Percentiles rank a stretch among this genome's conserved stretches.
phyloP scores from a whole-genome alignment of 1,140 invertebrate genomes.

The Diachasma alloeum region DNA sequence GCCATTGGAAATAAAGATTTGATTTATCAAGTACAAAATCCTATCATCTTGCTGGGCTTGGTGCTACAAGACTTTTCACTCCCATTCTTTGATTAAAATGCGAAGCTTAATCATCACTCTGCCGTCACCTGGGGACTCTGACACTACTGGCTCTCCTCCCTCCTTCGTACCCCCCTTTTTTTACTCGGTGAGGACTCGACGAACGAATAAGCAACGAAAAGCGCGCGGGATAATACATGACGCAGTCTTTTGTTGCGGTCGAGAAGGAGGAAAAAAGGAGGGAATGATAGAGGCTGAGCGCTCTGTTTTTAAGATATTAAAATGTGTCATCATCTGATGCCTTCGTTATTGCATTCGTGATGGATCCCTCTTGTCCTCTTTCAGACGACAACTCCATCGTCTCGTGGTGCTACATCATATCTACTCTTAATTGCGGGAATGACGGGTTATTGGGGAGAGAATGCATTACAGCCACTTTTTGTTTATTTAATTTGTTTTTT shows the following conservation, averaged over 20 bases:
- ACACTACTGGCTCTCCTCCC: constrained; percentile 22
- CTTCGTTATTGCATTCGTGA: constrained; percentile 52
- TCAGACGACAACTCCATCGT: constrained; percentile 17
- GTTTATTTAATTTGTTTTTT: no score
- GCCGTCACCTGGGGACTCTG: constrained; percentile 50
- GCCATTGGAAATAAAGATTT: constrained; percentile 41
- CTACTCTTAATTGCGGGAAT: neutral
- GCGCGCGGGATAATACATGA: constrained; percentile 54
- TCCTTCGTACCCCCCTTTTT: constrained; percentile 3
- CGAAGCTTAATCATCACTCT: constrained; percentile 54
- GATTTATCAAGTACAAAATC: constrained; percentile 60
- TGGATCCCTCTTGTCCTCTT: constrained; percentile 41
- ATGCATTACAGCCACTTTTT: no score
- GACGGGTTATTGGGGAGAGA: neutral
- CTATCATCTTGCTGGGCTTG: constrained; percentile 45
- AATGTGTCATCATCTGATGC: constrained; percentile 62
- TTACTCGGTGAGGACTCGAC: neutral
- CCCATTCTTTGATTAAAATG: constrained; percentile 62
- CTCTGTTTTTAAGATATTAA: constrained; percentile 61
- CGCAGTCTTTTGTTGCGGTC: constrained; percentile 50
- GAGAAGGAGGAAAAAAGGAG: constrained; percentile 28
- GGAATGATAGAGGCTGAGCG: constrained; percentile 19
- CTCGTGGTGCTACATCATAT: neutral
- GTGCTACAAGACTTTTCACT: constrained; percentile 62
- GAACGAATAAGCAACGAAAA: constrained; percentile 38